Percentiles rank a stretch among this genome's conserved stretches.
These are phyloP conservation scores for Dallia pectoralis DNA, from an alignment of 2,797 vertebrate species.

Conservation along the genomic window DNA sequence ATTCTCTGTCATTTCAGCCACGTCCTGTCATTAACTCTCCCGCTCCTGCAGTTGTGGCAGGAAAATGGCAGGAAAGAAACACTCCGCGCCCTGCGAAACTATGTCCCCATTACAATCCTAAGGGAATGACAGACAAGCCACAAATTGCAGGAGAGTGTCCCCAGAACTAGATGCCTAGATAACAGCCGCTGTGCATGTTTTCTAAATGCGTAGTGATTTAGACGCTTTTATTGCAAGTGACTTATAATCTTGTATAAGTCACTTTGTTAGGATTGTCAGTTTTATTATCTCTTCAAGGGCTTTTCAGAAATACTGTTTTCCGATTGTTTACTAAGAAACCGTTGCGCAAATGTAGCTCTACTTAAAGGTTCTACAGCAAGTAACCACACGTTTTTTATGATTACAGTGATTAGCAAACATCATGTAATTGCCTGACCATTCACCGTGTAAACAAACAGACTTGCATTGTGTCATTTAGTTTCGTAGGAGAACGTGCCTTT, in stretches of 20 bases:
- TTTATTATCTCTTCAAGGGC: background rate
- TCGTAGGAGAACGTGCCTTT: no score
- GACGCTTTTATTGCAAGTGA: constrained; percentile 34
- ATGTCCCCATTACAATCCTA: constrained; percentile 19
- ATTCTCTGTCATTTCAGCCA: constrained; percentile 42
- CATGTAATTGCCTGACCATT: no score
- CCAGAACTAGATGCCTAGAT: constrained; percentile 27
- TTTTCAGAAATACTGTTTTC: no score
- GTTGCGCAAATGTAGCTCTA: no score
- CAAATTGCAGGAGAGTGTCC: constrained; percentile 19
- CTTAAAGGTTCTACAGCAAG: no score
- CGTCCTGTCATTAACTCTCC: constrained; percentile 44
- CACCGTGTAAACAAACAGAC: no score
- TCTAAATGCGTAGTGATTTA: background rate
- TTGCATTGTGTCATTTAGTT: no score
- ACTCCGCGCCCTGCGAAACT: constrained; percentile 23
- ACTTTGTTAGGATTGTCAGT: background rate
- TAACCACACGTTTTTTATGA: background rate
- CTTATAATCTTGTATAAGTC: background rate
- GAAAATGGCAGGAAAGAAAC: constrained; percentile 43
- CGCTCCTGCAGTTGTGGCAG: constrained; percentile 42
- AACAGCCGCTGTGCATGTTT: constrained; percentile 9
- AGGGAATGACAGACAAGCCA: constrained; percentile 28
- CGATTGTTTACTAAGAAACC: no score
- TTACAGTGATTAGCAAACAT: background rate